Conservation (phyloP, 2,888 invertebrate species). For the Andrena flavipes region DNA sequence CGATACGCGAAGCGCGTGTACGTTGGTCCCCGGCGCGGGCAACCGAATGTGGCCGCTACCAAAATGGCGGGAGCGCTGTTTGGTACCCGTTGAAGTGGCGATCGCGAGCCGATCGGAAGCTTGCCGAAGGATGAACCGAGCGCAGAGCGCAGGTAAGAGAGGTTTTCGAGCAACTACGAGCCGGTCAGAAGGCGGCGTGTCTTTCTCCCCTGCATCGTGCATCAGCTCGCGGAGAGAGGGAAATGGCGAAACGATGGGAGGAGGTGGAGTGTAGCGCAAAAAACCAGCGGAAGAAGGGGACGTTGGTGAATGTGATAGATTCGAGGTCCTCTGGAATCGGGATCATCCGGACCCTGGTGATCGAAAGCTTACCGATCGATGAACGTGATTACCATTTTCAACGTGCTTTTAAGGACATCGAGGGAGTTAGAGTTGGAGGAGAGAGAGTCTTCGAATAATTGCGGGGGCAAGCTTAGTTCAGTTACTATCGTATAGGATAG, state of each 20-base stretch:
- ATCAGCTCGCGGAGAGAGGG: conserved; percentile 76
- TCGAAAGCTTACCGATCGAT: neutral
- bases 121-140: conserved; percentile 61
- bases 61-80: conserved; percentile 30
- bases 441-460: too few relatives aligned
- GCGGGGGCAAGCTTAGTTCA: too few relatives aligned
- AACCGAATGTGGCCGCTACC: conserved; percentile 23
- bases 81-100: too few relatives aligned
- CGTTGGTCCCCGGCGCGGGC: neutral
- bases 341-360: conserved; percentile 63
- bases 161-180: conserved; percentile 81
- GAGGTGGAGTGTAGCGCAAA: conserved; percentile 66
- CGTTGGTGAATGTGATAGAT: conserved; percentile 64
- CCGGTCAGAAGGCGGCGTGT: conserved; percentile 78
- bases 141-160: conserved; percentile 72
- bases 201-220: conserved; percentile 82
- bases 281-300: conserved; percentile 46
- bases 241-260: conserved; percentile 78
- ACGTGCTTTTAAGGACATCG: neutral
- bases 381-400: neutral
- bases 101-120: conserved; percentile 35
- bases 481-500: too few relatives aligned
- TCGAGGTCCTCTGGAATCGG: conserved; percentile 62
- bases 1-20: neutral
- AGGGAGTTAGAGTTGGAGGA: too few relatives aligned